Evolutionary conservation across 2,888 invertebrate genomes (phyloP).

Genomic region (Poecilobothrus nobilitatus): DNA sequence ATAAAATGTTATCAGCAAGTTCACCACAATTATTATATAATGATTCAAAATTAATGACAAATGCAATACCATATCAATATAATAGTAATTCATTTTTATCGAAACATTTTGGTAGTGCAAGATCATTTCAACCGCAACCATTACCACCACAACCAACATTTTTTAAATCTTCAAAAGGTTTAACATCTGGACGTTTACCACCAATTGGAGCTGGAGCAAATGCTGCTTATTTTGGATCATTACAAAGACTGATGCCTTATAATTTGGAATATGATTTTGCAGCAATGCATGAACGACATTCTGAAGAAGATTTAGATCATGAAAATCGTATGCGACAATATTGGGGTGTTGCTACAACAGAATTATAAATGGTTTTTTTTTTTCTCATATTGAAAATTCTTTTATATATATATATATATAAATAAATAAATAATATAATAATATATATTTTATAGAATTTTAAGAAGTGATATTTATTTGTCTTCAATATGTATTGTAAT

Average conservation of each 20-base stretch:
- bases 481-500: too few species aligned
- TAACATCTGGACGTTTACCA: slow-evolving; percentile 47
- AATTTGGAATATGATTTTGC: slow-evolving; percentile 77
- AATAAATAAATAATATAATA: too few species aligned
- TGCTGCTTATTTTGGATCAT: slow-evolving; percentile 78
- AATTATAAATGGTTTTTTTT: slow-evolving; percentile 49
- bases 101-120: slow-evolving; percentile 70
- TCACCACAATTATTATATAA: slow-evolving; percentile 53
- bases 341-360: slow-evolving; percentile 85
- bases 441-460: too few species aligned
- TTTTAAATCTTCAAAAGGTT: slow-evolving; percentile 44
- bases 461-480: too few species aligned
- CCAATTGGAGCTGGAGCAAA: slow-evolving; percentile 64
- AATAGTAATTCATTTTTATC: slow-evolving; percentile 51
- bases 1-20: slow-evolving; percentile 58
- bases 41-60: slow-evolving; percentile 26
- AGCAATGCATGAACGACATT: slow-evolving; percentile 67
- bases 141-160: slow-evolving; percentile 7
- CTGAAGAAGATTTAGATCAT: slow-evolving; percentile 65
- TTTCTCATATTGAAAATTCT: not conserved
- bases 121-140: slow-evolving; percentile 59
- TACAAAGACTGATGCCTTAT: slow-evolving; percentile 76
- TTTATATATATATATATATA: not conserved
- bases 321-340: slow-evolving; percentile 81
- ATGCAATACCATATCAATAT: slow-evolving; percentile 21